phyloP scores from a whole-genome alignment of 2,888 invertebrate genomes.

The Ormyrus rosae region DNA sequence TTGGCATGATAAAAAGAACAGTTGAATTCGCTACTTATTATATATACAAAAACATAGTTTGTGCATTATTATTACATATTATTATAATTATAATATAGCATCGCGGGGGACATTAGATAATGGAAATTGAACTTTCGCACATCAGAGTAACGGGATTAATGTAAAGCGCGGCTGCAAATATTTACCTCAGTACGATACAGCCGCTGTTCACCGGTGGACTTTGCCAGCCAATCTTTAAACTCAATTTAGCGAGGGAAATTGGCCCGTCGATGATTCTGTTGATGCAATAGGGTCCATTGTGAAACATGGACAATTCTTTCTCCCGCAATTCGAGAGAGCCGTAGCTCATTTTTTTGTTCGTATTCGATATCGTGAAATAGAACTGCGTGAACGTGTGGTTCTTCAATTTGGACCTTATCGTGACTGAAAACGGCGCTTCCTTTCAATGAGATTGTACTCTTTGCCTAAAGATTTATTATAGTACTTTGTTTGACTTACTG shows the following conservation, averaged over 20 bases:
- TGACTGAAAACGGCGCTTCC: slow-evolving; percentile 35
- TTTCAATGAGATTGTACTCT: not conserved
- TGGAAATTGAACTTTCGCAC: too few relatives aligned
- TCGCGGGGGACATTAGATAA: too few relatives aligned
- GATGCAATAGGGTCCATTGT: slow-evolving; percentile 48
- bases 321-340: slow-evolving; percentile 48
- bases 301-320: slow-evolving; percentile 45
- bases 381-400: slow-evolving; percentile 50
- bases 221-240: slow-evolving; percentile 51
- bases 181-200: slow-evolving; percentile 44
- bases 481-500: slow-evolving; percentile 28
- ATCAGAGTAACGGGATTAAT: too few relatives aligned
- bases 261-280: slow-evolving; percentile 50
- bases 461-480: too few relatives aligned
- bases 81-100: too few relatives aligned
- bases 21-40: too few relatives aligned
- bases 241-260: slow-evolving; percentile 34
- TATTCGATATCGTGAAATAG: slow-evolving; percentile 45
- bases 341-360: slow-evolving; percentile 22
- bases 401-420: slow-evolving; percentile 29
- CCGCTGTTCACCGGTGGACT: slow-evolving; percentile 47
- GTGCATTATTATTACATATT: too few relatives aligned
- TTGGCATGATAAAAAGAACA: too few relatives aligned
- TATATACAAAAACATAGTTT: too few relatives aligned
- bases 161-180: not conserved